Evolutionary conservation across 2,797 vertebrate species (phyloP).

Genomic region (Oryzias dopingdopingensis): DNA sequence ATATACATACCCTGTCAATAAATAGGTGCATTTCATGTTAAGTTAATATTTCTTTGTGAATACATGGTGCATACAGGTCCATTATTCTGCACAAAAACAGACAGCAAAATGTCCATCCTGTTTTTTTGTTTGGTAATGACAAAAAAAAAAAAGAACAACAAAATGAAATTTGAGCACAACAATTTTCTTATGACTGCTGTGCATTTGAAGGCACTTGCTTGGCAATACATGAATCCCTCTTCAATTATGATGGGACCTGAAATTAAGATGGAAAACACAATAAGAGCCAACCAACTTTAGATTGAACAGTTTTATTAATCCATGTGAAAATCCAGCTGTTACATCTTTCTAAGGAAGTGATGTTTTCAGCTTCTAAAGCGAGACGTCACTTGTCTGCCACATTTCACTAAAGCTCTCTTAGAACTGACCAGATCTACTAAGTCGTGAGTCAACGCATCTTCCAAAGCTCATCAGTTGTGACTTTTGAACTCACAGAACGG

Average conservation of each 20-base stretch:
- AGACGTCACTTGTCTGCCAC: constrained; percentile 27
- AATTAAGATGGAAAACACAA: constrained; percentile 29
- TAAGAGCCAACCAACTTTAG: background rate
- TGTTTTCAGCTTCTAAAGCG: constrained; percentile 36
- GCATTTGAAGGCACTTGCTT: constrained; percentile 82
- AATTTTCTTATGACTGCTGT: constrained; percentile 63
- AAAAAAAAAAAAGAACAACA: constrained; percentile 39
- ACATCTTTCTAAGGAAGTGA: constrained; percentile 19
- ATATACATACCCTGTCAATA: constrained; percentile 75
- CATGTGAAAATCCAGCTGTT: background rate
- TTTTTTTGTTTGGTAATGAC: constrained; percentile 56
- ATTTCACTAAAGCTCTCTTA: constrained; percentile 32
- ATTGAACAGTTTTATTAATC: constrained; percentile 8
- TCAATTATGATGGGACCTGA: constrained; percentile 60
- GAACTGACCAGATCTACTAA: constrained; percentile 36
- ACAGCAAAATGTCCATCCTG: constrained; percentile 35
- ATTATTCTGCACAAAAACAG: constrained; percentile 45
- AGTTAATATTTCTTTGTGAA: constrained; percentile 68
- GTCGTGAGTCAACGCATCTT: constrained; percentile 46
- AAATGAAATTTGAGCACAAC: constrained; percentile 58
- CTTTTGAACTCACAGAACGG: constrained; percentile 43
- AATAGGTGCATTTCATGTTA: constrained; percentile 73
- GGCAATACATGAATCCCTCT: constrained; percentile 71
- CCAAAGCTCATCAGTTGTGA: constrained; percentile 30
- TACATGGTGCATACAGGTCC: constrained; percentile 46